phyloP scores from a whole-genome alignment of 37 sponge, comb jelly and placozoan genomes.

The Geodia barretti region DNA sequence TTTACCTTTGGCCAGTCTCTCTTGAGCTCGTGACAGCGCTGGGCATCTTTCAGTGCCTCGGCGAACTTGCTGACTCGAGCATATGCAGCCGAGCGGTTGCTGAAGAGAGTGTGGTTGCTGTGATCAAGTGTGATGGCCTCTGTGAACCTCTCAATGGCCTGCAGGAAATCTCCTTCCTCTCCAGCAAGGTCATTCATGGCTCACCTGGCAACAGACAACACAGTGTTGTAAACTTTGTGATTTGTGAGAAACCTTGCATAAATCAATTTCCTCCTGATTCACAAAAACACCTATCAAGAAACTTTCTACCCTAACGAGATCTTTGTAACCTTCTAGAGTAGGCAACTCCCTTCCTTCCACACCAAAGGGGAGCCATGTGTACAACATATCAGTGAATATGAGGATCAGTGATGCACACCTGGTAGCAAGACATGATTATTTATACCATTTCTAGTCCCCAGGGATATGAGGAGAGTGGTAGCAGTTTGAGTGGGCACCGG shows the following conservation, averaged over 20 bases:
- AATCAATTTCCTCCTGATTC: not conserved
- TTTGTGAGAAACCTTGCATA: not conserved
- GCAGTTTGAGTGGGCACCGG: no score
- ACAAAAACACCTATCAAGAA: not conserved
- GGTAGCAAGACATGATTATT: no score
- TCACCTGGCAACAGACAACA: not conserved
- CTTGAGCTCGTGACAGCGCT: conserved; percentile 83
- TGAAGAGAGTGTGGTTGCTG: conserved; percentile 77
- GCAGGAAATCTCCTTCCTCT: conserved; percentile 76
- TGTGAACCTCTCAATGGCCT: conserved; percentile 84
- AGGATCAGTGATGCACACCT: no score
- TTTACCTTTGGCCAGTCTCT: conserved; percentile 89
- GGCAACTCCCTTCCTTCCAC: no score
- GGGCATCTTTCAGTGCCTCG: conserved; percentile 93
- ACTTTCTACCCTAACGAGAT: no score
- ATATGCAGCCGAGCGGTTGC: conserved; percentile 95
- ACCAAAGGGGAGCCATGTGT: no score
- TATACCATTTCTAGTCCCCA: no score
- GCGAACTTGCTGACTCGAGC: conserved; percentile 66
- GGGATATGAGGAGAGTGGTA: no score
- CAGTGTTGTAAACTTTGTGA: not conserved
- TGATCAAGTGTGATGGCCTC: conserved; percentile 88
- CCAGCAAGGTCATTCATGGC: not conserved
- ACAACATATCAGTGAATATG: no score
- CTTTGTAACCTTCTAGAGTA: no score